Base-by-base conservation (phyloP, 2,888 invertebrate species). In the Chaitophorus viminalis region DNA sequence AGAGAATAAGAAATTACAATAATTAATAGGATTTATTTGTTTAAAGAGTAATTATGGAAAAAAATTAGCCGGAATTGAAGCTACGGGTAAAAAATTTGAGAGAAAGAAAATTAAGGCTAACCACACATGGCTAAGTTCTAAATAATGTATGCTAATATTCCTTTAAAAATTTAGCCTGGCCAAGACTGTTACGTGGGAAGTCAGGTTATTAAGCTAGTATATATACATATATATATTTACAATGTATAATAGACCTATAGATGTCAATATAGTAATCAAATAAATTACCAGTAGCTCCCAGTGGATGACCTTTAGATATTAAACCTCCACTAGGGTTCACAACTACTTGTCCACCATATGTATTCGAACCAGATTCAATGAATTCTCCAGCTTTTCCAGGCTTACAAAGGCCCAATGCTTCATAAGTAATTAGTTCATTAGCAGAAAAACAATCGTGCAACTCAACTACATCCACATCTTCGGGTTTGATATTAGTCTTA, bases 281-380 rank as follows among this genome's bases (percentile, higher is more conserved):
- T 36, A 31, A 88, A 90, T 89, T 91, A 91, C 97, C 98, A 18
- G 99, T 99, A 0, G 99, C 99, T 81, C 99, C 99, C 88, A 99
- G 93, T 25, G 99, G 99, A 94, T 99, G 99, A 0, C 99, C 99
- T 92, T 99, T 99, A 0, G 99, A 98, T 89, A 99, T 99, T 76
- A 99, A 93, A n/a, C 99, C 99, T 82, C 99, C 99, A 91, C 98
- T 98, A 0, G 99, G 99, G 92, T 99, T 99, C n/a, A 99, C 94
- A 6, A 99, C 99, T 91, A 95, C 98, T 91, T 96, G 96, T 36
- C 99, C 99, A 54, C 99, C 96, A 90, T 99, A 99, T 0, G 99
- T 99, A 91, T 99, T 99, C 91, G 99, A 96, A 0, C 97, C 98
- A 9, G 95, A 93, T 91, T 99, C 99, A 89, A 99, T 94, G 89